phyloP scores from a whole-genome alignment of 2,797 vertebrate species.

The Octomys mimax region DNA sequence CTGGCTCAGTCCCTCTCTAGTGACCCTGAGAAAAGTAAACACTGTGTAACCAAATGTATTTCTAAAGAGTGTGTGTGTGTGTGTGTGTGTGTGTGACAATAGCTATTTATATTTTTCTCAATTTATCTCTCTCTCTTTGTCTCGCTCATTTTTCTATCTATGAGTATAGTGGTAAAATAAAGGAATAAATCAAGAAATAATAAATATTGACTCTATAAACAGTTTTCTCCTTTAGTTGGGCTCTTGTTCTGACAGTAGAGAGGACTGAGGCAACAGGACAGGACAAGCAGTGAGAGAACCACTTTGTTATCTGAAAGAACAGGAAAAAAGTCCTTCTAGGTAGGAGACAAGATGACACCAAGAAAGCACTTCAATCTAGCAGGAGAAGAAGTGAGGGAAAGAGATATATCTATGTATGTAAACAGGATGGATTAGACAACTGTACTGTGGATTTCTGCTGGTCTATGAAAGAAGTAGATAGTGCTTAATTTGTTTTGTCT shows the following conservation, averaged over 20 bases:
- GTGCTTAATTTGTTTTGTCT: too few relatives aligned
- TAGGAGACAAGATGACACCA: neutral
- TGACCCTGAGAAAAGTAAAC: neutral
- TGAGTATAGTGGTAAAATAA: neutral
- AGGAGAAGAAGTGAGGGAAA: too few relatives aligned
- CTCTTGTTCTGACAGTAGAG: neutral
- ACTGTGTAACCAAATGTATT: neutral
- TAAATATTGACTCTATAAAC: neutral
- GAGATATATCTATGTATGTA: too few relatives aligned
- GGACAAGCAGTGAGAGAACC: neutral
- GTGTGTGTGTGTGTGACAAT: neutral
- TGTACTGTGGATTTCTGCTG: too few relatives aligned
- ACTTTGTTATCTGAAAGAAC: neutral
- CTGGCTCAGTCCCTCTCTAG: neutral
- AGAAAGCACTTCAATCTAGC: neutral
- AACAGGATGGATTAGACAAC: too few relatives aligned
- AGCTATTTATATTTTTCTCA: neutral
- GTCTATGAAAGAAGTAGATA: too few relatives aligned
- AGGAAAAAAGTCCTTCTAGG: neutral
- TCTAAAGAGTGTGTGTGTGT: too few relatives aligned
- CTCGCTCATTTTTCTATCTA: neutral
- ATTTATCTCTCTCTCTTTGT: neutral
- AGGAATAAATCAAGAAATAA: neutral
- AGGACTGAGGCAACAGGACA: neutral
- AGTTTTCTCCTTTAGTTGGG: neutral